phyloP scores from a whole-genome alignment of 2,797 vertebrate species.

The Remorina albescens region DNA sequence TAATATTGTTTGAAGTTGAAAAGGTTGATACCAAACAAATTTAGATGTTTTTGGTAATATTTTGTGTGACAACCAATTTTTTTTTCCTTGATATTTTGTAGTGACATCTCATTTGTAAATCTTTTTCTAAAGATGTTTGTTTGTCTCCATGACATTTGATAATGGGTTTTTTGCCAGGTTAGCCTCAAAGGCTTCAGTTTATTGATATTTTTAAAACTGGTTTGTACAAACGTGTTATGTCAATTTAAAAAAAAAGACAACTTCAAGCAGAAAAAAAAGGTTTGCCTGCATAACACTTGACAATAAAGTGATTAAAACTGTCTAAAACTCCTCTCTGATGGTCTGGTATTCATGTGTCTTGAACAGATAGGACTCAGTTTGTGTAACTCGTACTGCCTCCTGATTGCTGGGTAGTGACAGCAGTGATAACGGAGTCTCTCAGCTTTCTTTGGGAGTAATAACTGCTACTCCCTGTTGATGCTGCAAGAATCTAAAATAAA shows the following conservation, averaged over 20 bases:
- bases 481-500: not conserved
- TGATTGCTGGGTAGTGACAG: conserved; percentile 28
- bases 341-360: conserved; percentile 20
- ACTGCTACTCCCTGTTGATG: not conserved
- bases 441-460: conserved; percentile 22
- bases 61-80: conserved; percentile 85
- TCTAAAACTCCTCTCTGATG: conserved; percentile 71
- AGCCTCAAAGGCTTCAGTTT: conserved; percentile 95
- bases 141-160: conserved; percentile 95
- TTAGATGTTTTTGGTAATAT: conserved; percentile 87
- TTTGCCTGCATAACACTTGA: conserved; percentile 97
- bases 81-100: conserved; percentile 92
- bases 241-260: conserved; percentile 83
- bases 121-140: conserved; percentile 94
- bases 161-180: conserved; percentile 94
- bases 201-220: conserved; percentile 98
- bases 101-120: conserved; percentile 99
- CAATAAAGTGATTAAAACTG: conserved; percentile 97
- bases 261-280: conserved; percentile 86
- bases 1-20: conserved; percentile 75
- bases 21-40: conserved; percentile 86
- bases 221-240: conserved; percentile 99
- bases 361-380: not conserved
- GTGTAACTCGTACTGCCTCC: not conserved
- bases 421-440: conserved; percentile 3